Base-by-base conservation (phyloP, 2,797 vertebrate genomes). In the Pyrocephalus nanus region DNA sequence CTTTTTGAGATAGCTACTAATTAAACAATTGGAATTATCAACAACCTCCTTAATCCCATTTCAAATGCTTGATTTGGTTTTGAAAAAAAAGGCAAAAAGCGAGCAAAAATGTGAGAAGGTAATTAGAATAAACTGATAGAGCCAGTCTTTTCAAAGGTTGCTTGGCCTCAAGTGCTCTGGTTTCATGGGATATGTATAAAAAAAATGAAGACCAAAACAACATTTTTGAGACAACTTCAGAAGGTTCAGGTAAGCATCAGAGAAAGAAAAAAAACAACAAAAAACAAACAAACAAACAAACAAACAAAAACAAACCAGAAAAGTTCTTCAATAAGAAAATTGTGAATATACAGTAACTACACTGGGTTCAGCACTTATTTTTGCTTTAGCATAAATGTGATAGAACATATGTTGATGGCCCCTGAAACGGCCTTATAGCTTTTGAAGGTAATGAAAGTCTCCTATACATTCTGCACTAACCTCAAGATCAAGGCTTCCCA, bases 1-100 rank as follows among this genome's bases (percentile, higher is more conserved):
- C 9, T 86, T 88, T 84, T 55, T 55, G 48, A 73, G 55, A 65
- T 58, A 11, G 38, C 15, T 79, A 54, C 69, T 78, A 69, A 38
- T 66, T 48, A 70, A 80, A 61, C 91, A 92, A 79, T 54, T 30
- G 30, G 21, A 88, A 90, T 91, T 90, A 92, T 62, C 47, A 86
- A 20, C 36, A 60, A 50, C 7, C 12, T 81, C 48, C 13, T 81
- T 78, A 53, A 65, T 76, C 13, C 26, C 54, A n/a, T 89, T 92
- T 85, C 30, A 82, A 79, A 58, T 14, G 3, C 75, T 85, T 48
- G 43, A 36, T 11, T 87, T 65, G 17, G 80, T 73, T 88, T 81
- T 62, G 36, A 47, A 32, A 15, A 47, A 40, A 73, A 40, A 73
- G 3, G 16, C 11, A 72, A 66, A 94, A 90, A 76, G 8, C 12